phyloP scores from a whole-genome alignment of 2,113 vertebrate genomes.

The Petroica traversi region DNA sequence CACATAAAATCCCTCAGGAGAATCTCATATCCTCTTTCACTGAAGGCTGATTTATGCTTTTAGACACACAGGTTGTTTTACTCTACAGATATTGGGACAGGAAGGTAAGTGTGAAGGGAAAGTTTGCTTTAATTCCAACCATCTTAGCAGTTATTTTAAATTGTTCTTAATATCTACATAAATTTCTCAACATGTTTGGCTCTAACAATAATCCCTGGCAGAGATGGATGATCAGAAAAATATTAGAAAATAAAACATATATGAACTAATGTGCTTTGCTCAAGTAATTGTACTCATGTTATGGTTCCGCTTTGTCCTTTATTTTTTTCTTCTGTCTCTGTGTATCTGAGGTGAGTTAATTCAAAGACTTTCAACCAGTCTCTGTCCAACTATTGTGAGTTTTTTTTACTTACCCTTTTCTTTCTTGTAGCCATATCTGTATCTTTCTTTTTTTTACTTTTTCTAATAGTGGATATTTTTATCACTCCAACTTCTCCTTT shows the following conservation, averaged over 20 bases:
- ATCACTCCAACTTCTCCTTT: neutral
- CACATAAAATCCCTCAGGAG: neutral
- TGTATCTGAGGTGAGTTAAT: neutral
- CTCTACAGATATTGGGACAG: neutral
- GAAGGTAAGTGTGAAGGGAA: neutral
- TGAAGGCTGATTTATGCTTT: neutral
- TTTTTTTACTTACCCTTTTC: neutral
- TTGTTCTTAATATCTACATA: neutral
- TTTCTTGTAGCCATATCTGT: neutral
- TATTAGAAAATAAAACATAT: neutral
- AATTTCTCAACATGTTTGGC: neutral
- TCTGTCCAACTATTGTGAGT: neutral
- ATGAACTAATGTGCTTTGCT: neutral
- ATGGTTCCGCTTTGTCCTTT: neutral
- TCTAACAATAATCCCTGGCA: neutral
- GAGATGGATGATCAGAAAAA: neutral
- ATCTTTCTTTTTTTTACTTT: neutral
- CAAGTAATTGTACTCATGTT: neutral
- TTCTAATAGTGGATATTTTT: neutral
- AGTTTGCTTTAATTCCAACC: neutral
- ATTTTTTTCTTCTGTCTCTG: neutral
- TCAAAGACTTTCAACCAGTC: neutral
- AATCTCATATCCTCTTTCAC: neutral
- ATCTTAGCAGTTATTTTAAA: rapidly evolving
- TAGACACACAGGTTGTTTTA: neutral